Base-by-base conservation (phyloP, 2,797 vertebrate genomes). In the Gastrophryne carolinensis region DNA sequence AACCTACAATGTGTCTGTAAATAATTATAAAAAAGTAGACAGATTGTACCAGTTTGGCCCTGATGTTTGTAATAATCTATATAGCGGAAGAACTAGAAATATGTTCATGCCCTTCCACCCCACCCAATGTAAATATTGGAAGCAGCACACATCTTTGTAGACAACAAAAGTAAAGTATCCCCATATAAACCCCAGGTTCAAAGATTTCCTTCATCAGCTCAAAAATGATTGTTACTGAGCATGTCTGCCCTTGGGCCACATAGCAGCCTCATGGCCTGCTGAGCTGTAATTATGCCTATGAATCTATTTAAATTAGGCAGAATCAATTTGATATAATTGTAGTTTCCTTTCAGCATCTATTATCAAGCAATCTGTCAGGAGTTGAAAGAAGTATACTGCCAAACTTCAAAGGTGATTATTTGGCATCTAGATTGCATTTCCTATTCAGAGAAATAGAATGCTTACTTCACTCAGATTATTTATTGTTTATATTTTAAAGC, bases 381-480 rank as follows among this genome's bases (percentile, higher is more conserved):
- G 41, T 44, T 64, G 61, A 39, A n/a, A 65, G 17, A 50, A 7
- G 7, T 50, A 6, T 65, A 12, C 62, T 50, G 62, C 27, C 62
- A 65, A 64, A 49, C 62, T 49, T 64, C 62, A 64, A 64, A 64
- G 39, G 39, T 47, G 27, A 64, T 39, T 64, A 50, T 11, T 44
- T 65, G 62, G 62, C 62, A 65, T 34, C 30, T 19, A 6, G 4
- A 50, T 10, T 19, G 11, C 30, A 65, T 65, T 50, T 50, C n/a
- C 44, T 50, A 50, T 50, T 19, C 41, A 65, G 29, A 21, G 30
- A 65, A 50, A 29, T 65, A 49, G 50, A 34, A 32, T 34, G n/a
- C 29, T 65, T 65, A 44, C 30, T 49, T 9, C 24, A 29, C 41
- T 64, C n/a, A 64, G 39, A 49, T 49, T 50, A 50, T 65, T 50